Conservation (phyloP, 2,113 vertebrate species). For the Neolamprologus fasciatus region DNA sequence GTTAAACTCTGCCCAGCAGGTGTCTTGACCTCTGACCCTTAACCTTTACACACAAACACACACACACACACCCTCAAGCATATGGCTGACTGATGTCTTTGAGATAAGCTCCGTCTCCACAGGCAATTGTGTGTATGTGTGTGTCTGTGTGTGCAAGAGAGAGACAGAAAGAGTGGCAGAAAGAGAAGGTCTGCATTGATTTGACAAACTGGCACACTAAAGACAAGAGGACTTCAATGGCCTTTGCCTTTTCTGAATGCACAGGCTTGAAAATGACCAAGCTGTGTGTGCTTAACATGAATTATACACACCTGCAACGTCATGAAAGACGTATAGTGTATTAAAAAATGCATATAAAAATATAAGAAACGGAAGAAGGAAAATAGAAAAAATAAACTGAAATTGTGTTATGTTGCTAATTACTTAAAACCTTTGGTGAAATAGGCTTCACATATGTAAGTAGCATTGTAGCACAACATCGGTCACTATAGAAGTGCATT, state of each 20-base stretch:
- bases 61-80: slow-evolving; percentile 18
- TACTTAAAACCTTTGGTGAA: not conserved
- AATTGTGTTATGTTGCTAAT: not conserved
- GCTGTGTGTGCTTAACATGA: no score
- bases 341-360: not conserved
- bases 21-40: slow-evolving; percentile 44
- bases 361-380: not conserved
- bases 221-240: slow-evolving; percentile 35
- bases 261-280: not conserved
- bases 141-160: not conserved
- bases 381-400: not conserved
- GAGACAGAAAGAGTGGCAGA: not conserved
- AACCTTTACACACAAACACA: slow-evolving; percentile 10
- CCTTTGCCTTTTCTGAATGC: slow-evolving; percentile 44
- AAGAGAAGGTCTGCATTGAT: slow-evolving; percentile 10
- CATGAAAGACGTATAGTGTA: not conserved
- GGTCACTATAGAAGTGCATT: not conserved
- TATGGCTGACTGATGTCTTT: slow-evolving; percentile 41
- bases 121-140: slow-evolving; percentile 15
- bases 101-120: slow-evolving; percentile 45
- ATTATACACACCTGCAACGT: not conserved
- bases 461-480: not conserved
- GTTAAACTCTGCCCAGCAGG: slow-evolving; percentile 48
- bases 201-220: slow-evolving; percentile 44
- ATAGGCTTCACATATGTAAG: not conserved